phyloP scores from a whole-genome alignment of 2,888 invertebrate genomes.

The Tetropium fuscum region DNA sequence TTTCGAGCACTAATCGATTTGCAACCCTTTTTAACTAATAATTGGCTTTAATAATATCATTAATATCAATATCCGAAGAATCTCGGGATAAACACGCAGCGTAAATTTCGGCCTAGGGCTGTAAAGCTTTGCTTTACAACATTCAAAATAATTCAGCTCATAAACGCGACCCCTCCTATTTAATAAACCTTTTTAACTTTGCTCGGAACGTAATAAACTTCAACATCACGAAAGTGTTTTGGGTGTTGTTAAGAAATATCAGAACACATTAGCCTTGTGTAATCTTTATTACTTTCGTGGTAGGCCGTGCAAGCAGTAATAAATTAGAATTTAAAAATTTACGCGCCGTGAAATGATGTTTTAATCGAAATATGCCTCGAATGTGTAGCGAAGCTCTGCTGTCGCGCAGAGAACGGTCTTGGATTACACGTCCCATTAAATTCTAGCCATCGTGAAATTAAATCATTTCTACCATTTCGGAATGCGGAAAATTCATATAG shows the following conservation, averaged over 20 bases:
- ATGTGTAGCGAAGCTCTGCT: slow-evolving; percentile 38
- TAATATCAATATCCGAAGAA: too few species aligned
- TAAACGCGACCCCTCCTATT: slow-evolving; percentile 19
- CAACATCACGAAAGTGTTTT: slow-evolving; percentile 24
- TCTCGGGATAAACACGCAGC: too few species aligned
- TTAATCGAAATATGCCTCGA: slow-evolving; percentile 43
- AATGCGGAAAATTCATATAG: too few species aligned
- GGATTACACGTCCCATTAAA: too few species aligned
- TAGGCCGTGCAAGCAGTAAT: slow-evolving; percentile 25
- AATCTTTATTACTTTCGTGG: slow-evolving; percentile 29
- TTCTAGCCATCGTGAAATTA: too few species aligned
- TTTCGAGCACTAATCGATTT: too few species aligned
- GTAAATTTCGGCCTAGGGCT: too few species aligned
- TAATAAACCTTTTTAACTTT: slow-evolving; percentile 25
- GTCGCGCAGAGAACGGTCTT: too few species aligned
- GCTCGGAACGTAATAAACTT: slow-evolving; percentile 21
- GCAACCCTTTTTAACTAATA: too few species aligned
- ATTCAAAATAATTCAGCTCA: slow-evolving; percentile 18
- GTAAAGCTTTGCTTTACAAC: slow-evolving; percentile 12
- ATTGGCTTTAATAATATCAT: too few species aligned
- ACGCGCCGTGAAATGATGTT: slow-evolving; percentile 45
- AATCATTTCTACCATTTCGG: too few species aligned
- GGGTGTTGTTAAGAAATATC: slow-evolving; percentile 28
- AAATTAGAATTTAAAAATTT: slow-evolving; percentile 47
- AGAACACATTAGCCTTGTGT: slow-evolving; percentile 24